Percentiles rank a stretch among this genome's conserved stretches.
Conservation (phyloP, 2,797 vertebrate genomes). For the Neosilurus mollespiculum region DNA sequence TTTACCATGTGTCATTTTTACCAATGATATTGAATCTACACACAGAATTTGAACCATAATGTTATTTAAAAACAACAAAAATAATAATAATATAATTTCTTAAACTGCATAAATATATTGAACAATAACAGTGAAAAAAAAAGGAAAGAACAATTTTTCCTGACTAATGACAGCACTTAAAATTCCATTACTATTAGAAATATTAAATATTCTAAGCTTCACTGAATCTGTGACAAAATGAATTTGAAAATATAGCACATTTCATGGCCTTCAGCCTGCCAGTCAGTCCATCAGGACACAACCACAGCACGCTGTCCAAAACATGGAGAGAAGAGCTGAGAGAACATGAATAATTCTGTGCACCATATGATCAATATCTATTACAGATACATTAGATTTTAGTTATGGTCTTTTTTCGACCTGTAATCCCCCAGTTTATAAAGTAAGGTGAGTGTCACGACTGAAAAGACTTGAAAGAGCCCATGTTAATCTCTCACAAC, state of each 20-base stretch:
- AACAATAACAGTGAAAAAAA: background rate
- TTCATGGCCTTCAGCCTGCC: conserved; percentile 7
- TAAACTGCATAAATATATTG: background rate
- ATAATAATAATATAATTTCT: background rate
- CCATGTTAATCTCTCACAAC: conserved; percentile 32
- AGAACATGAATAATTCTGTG: background rate
- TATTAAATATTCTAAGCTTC: background rate
- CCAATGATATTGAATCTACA: background rate
- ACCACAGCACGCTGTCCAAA: background rate
- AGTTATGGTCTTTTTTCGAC: background rate
- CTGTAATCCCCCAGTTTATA: background rate
- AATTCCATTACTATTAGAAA: background rate
- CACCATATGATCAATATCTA: background rate
- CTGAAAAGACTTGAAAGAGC: conserved; percentile 11
- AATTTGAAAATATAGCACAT: background rate
- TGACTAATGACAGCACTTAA: conserved; percentile 1
- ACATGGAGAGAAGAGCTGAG: conserved; percentile 9
- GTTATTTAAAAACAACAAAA: background rate
- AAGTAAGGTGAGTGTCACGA: background rate
- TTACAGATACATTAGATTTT: conserved; percentile 5
- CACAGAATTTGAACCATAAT: background rate
- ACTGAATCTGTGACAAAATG: conserved; percentile 7
- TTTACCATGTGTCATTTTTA: background rate
- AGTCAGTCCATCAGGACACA: background rate
- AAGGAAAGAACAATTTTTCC: background rate